Base-by-base conservation (phyloP, 2,113 vertebrate genomes). In the Cryptotis parvus region DNA sequence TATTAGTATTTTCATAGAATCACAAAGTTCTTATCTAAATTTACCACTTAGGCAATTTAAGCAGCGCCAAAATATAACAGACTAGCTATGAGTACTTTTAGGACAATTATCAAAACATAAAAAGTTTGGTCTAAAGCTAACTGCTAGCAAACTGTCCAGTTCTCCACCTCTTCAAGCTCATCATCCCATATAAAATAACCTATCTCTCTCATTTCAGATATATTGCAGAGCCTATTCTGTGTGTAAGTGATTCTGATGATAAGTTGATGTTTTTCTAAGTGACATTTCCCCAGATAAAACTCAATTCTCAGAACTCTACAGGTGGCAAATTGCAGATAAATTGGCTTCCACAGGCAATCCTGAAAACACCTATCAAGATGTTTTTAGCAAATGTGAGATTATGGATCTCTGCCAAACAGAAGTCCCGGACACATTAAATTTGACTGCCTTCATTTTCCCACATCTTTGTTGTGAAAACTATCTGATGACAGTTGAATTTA, bases 121-220 rank as follows among this genome's bases (percentile, higher is more conserved):
- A 84, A 37, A 37, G 16, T 29, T 52, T 45, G 75, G 16, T 79
- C 0, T 41, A 80, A 66, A 68, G 55, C 31, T 33, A 39, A 79
- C 68, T 37, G n/a, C 9, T 22, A 66, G n/a, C 12, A 14, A 84
- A 69, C 58, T 16, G 22, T 35, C 15, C 87, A 29, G 6, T 55
- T 87, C 39, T 92, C 22, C 6, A 72, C 24, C 0, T 10, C 7
- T 35, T 86, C 65, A 8, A 3, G 65, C n/a, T 94, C 63, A 49
- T 65, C 93, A 92, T 84, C 94, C 10, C 24, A 8, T 8, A 76
- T 90, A 94, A 90, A 90, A 24, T 58, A 66, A 8, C 69, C 37
- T 43, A 4, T 20, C 83, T 92, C 76, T 87, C 35, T 84, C 10
- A 29, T 39, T 82, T 31, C 0, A 5, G 3, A 77, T 75, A 91